phyloP scores from a whole-genome alignment of 2,888 invertebrate genomes.

The Drosophila anomalata region DNA sequence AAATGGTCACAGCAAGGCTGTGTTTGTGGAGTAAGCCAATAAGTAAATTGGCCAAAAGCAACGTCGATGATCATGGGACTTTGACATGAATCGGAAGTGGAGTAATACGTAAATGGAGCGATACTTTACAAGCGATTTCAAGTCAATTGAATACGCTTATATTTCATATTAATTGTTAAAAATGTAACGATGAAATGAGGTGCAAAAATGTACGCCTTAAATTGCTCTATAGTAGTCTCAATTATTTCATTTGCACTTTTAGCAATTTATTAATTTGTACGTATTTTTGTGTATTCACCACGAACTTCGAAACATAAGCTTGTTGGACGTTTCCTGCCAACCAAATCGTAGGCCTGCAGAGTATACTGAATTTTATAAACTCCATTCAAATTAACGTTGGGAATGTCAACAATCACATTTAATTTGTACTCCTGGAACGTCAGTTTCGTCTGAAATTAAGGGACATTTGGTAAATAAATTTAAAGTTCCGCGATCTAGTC shows the following conservation, averaged over 20 bases:
- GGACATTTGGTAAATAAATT: too few relatives aligned
- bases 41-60: constrained; percentile 69
- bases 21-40: constrained; percentile 78
- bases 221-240: background rate
- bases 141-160: constrained; percentile 2
- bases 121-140: constrained; percentile 18
- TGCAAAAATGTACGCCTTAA: constrained; percentile 1
- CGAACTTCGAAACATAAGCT: background rate
- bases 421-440: background rate
- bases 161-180: constrained; percentile 6
- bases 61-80: constrained; percentile 5
- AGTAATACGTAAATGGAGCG: constrained; percentile 10
- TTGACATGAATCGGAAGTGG: constrained; percentile 26
- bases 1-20: constrained; percentile 5
- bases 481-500: background rate
- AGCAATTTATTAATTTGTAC: background rate
- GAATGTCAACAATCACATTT: background rate
- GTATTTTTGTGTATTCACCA: background rate
- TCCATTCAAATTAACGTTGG: background rate
- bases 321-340: background rate
- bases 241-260: background rate
- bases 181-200: constrained; percentile 7
- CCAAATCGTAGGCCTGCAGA: background rate
- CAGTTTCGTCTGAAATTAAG: too few relatives aligned
- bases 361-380: background rate